phyloP scores from a whole-genome alignment of 2,797 vertebrate species.

The Trachops cirrhosus region DNA sequence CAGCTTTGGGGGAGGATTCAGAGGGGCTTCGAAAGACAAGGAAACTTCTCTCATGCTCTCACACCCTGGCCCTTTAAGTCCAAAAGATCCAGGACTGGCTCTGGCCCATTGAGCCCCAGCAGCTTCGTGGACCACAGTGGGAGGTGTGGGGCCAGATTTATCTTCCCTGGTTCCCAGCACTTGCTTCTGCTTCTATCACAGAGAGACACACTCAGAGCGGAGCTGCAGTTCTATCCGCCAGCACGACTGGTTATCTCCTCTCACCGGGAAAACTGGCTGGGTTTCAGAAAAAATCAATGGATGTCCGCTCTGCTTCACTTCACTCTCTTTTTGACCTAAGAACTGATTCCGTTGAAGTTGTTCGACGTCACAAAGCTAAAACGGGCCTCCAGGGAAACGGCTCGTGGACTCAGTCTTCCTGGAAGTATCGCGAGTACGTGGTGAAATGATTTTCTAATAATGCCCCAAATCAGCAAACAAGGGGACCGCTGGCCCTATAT shows the following conservation, averaged over 20 bases:
- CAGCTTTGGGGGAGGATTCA: not conserved
- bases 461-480: not conserved
- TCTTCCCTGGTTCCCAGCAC: not conserved
- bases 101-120: not conserved
- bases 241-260: not conserved
- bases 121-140: not conserved
- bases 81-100: not conserved
- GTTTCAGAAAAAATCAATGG: slow-evolving; percentile 36
- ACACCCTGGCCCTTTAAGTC: not conserved
- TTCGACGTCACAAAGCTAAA: not conserved
- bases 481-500: not conserved
- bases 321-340: slow-evolving; percentile 10
- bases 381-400: not conserved
- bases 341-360: not conserved
- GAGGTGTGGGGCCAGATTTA: not conserved
- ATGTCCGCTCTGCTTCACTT: not conserved
- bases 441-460: not conserved
- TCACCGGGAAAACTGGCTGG: not conserved
- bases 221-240: not conserved
- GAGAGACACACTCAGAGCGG: not conserved
- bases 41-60: not conserved
- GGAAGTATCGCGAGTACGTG: not conserved
- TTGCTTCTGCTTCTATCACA: not conserved
- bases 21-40: not conserved
- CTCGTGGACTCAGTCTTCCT: not conserved